phyloP scores from a whole-genome alignment of 2,888 invertebrate species.

The Iphiclides podalirius region DNA sequence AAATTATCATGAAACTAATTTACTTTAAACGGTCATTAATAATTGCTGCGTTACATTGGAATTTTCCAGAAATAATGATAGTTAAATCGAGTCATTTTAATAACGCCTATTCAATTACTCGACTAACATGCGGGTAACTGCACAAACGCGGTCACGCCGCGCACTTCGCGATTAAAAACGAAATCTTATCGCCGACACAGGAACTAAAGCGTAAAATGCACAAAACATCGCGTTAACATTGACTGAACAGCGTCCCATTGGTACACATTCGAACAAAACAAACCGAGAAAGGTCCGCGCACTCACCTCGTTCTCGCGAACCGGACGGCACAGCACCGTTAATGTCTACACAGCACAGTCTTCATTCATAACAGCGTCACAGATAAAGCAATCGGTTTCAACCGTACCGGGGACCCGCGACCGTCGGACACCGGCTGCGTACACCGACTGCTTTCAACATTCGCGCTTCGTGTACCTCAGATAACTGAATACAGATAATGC shows the following conservation, averaged over 20 bases:
- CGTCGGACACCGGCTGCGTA: conserved; percentile 50
- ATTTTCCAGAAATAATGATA: too few relatives aligned
- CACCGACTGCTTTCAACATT: conserved; percentile 52
- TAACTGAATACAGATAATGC: conserved; percentile 71
- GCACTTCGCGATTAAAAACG: background rate
- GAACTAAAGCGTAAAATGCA: background rate
- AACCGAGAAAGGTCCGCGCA: conserved; percentile 9
- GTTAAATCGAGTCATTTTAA: too few relatives aligned
- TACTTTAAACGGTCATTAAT: too few relatives aligned
- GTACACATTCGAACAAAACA: background rate
- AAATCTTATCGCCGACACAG: too few relatives aligned
- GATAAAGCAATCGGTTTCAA: conserved; percentile 26
- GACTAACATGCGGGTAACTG: background rate
- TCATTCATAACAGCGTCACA: conserved; percentile 37
- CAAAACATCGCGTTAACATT: background rate
- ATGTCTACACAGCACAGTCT: conserved; percentile 32
- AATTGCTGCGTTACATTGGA: too few relatives aligned
- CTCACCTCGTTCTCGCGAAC: conserved; percentile 20
- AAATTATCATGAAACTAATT: too few relatives aligned
- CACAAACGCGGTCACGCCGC: background rate
- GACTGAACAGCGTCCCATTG: background rate
- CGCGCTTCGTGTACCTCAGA: conserved; percentile 51
- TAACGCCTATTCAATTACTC: background rate
- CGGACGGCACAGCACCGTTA: conserved; percentile 27
- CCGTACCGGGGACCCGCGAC: conserved; percentile 40